These are phyloP conservation scores for Pollenia amentaria DNA, from an alignment of 2,888 invertebrate genomes.

Conservation along the genomic window DNA sequence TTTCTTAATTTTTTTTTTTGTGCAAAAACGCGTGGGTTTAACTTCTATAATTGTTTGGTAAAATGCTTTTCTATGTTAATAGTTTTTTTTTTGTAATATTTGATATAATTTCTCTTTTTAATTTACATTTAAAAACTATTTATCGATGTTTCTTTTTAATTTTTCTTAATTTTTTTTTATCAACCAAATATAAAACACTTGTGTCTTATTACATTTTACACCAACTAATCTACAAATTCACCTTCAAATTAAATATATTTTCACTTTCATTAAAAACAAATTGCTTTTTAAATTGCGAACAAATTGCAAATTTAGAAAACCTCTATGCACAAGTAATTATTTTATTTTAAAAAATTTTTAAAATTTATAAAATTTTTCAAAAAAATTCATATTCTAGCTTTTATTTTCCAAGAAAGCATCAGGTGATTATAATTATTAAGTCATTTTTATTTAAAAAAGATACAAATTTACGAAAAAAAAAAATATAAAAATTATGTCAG, in stretches of 20 bases:
- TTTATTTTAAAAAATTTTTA: neutral
- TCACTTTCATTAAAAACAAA: constrained; percentile 51
- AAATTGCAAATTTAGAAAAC: constrained; percentile 29
- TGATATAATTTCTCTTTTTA: neutral
- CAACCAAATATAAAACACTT: constrained; percentile 49
- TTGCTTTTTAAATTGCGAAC: constrained; percentile 60
- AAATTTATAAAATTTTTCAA: constrained; percentile 8
- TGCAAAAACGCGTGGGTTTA: neutral
- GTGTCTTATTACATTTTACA: constrained; percentile 57
- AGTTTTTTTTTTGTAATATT: constrained; percentile 7
- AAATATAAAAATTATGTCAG: constrained; percentile 32
- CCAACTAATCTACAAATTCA: constrained; percentile 37
- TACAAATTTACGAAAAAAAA: neutral
- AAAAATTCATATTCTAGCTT: neutral
- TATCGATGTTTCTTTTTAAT: constrained; percentile 64
- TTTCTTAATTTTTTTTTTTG: constrained; percentile 19
- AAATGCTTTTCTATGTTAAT: neutral
- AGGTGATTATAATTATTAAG: constrained; percentile 44
- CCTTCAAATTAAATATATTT: constrained; percentile 54
- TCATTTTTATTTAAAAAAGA: constrained; percentile 59
- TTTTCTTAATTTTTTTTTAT: constrained; percentile 21
- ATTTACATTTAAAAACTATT: constrained; percentile 39
- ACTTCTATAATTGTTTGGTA: neutral
- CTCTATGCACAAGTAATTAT: neutral
- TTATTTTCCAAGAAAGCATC: constrained; percentile 9